Base-by-base conservation (phyloP, 2,113 vertebrate species). In the Pomatorhinus ruficollis region DNA sequence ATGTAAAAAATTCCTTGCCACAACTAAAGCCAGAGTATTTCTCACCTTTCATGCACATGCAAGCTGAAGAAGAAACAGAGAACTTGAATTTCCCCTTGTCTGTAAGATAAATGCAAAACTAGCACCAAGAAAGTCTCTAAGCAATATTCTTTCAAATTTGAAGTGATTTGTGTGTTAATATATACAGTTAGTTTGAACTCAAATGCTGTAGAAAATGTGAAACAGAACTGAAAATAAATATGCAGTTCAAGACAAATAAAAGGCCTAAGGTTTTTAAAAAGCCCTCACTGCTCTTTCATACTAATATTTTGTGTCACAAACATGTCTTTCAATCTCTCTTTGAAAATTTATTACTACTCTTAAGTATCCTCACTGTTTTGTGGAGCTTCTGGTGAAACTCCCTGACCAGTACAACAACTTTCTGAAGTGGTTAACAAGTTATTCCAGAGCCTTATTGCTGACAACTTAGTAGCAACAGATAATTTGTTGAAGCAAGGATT, bases 1-100 rank as follows among this genome's bases (percentile, higher is more conserved):
- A n/a, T 22, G n/a, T 40, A 71, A 87, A 82, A 23, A 87, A 82
- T 82, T 84, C 33, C 33, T 96, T 94, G 27, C 42, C 14, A 79
- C 37, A 87, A 3, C 11, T 50, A 69, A 3, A 80, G 37, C 15
- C 78, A 77, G 71, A 25, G 3, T 59, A 3, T 1, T 3, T 15
- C 7, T 37, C 3, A 21, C 86, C 57, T 75, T 80, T 47, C 15
- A 15, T 16, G 17, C 11, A 27, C 2, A 4, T 25, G 37, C 11
- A 89, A 92, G 9, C 6, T 28, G 16, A 54, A 57, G 37, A 61
- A 50, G 20, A 50, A 79, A 45, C 33, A 79, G 8, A 11, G 13
- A 79, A 87, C 5, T 15, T 63, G 27, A 76, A 39, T 57, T 79
- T 80, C 68, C 5, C 8, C 2, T 5, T 53, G 10, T 6, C 16